A percentile compares a stretch with the other conserved stretches of the same genome.
Conservation (phyloP, 2,113 vertebrate species). For the Trichechus manatus region DNA sequence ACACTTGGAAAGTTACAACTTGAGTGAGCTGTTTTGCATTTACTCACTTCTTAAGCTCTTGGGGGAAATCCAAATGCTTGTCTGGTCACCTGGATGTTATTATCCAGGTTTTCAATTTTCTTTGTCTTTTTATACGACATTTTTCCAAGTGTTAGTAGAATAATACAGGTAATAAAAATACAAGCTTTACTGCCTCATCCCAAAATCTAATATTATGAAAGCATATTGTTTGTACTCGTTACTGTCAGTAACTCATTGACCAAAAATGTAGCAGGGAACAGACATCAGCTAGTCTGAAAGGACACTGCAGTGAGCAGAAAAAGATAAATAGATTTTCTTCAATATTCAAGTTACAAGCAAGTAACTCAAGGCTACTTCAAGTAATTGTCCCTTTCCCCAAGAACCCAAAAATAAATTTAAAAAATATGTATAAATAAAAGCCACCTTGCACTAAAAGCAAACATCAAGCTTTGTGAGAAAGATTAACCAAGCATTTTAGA, state of each 20-base stretch:
- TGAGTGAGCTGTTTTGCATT: neutral
- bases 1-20: neutral
- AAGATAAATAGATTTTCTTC: neutral
- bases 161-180: neutral
- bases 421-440: neutral
- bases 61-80: neutral
- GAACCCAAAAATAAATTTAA: neutral
- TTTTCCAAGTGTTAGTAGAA: neutral
- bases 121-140: neutral
- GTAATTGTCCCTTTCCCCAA: neutral
- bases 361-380: neutral
- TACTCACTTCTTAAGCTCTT: neutral
- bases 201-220: neutral
- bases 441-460: neutral
- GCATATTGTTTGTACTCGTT: neutral
- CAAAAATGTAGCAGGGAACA: neutral
- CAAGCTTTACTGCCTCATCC: neutral
- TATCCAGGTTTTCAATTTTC: neutral
- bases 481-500: conserved; percentile 62
- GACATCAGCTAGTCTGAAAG: neutral
- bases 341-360: conserved; percentile 26
- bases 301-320: neutral
- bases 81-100: neutral
- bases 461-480: neutral
- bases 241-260: neutral